Conservation (phyloP, 2,797 vertebrate genomes). For the Microchirus variegatus region DNA sequence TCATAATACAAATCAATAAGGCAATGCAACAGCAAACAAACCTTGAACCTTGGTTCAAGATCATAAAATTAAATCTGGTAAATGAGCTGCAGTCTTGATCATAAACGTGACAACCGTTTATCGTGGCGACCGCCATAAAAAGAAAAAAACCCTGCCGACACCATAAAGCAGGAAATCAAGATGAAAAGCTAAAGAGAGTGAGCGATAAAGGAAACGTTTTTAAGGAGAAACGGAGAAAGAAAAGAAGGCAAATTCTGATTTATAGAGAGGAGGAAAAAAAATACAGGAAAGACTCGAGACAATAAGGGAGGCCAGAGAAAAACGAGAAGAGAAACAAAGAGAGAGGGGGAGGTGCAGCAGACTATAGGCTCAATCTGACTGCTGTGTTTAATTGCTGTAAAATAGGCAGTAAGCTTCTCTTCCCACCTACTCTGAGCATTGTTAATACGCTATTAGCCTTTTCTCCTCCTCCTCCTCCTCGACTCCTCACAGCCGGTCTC, state of each 20-base stretch:
- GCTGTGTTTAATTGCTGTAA: conserved; percentile 74
- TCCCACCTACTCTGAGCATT: conserved; percentile 65
- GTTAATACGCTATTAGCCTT: conserved; percentile 72
- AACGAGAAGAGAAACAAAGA: conserved; percentile 41
- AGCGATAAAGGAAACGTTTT: neutral
- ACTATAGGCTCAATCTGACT: conserved; percentile 55
- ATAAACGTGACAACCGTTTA: conserved; percentile 31
- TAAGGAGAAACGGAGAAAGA: neutral
- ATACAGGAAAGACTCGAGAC: conserved; percentile 2
- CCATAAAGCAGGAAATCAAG: conserved; percentile 33
- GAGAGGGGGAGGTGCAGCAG: conserved; percentile 44
- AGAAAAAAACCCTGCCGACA: conserved; percentile 12
- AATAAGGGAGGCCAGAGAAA: conserved; percentile 8
- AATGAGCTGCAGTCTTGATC: conserved; percentile 1
- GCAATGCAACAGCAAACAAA: conserved; percentile 10
- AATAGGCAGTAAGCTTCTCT: conserved; percentile 68
- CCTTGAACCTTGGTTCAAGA: conserved; percentile 10
- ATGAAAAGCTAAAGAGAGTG: conserved; percentile 4
- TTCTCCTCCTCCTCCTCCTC: conserved; percentile 43
- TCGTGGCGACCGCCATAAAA: conserved; percentile 6
- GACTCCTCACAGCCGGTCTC: conserved; percentile 18
- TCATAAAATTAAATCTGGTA: conserved; percentile 8
- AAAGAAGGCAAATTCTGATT: conserved; percentile 3
- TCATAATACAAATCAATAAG: too few species aligned
- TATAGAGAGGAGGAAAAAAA: conserved; percentile 10